Base-by-base conservation (phyloP, 2,797 vertebrate species). In the Falco berigora region DNA sequence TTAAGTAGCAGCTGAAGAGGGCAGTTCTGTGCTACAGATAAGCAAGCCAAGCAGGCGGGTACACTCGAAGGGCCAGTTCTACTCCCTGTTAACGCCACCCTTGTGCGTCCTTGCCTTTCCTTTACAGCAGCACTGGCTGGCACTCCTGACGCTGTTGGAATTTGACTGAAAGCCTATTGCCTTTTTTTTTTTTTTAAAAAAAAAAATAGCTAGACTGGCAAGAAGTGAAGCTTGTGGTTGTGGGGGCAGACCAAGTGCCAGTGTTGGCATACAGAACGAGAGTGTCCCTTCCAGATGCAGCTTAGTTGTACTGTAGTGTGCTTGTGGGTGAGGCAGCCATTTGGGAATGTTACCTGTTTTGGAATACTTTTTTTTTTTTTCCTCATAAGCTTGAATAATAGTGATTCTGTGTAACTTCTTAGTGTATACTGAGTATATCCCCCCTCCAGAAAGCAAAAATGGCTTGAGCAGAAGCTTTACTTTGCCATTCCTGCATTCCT, bases 21-120 rank as follows among this genome's bases (percentile, higher is more conserved):
- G 84, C 78, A 89, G 92, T 79, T 91, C 82, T 59, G 36, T 74
- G 58, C 76, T 83, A 14, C 61, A 95, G 94, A 96, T 96, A 96
- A 96, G 95, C 79, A 56, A 56, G 80, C 47, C 62, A 36, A 58
- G 87, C 90, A 96, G 95, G 91, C 0, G 4, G 91, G 91, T 77
- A 20, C 91, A 91, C 94, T 86, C 13, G 95, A 95, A 93, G 78
- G 94, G 96, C 96, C 91, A 95, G 95, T 97, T 97, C 89, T 91
- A 2, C 86, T 82, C 81, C 81, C 72, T 93, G 32, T 34, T 87
- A 69, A 77, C 0, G 0, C 74, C 86, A 88, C 88, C 40, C 61
- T 56, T 64, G 4, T 74, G 56, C 0, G 3, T 87, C 84, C 72
- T 87, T 85, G 61, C 72, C 52, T 82, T 87, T 62, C 16, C 77